Conservation (phyloP, 2,888 invertebrate species). For the Euplexia lucipara region DNA sequence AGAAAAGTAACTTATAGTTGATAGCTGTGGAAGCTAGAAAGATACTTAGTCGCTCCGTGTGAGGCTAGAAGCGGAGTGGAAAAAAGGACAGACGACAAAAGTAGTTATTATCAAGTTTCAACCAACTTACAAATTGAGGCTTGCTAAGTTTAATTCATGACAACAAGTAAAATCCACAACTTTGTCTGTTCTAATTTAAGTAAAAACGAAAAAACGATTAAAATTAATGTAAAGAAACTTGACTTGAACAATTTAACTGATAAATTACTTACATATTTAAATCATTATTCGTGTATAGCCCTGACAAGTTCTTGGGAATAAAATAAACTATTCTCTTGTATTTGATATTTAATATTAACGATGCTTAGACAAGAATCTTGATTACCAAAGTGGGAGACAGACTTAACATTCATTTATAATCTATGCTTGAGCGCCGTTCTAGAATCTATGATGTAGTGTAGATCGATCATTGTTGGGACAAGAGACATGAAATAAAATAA, state of each 20-base stretch:
- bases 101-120: conserved; percentile 43
- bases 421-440: too few species aligned
- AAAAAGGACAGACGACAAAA: conserved; percentile 12
- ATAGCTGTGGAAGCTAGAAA: too few species aligned
- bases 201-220: conserved; percentile 16
- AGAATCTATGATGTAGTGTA: too few species aligned
- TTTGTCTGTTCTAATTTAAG: background rate
- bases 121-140: conserved; percentile 32
- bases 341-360: background rate
- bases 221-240: conserved; percentile 17
- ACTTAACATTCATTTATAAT: background rate
- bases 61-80: too few species aligned
- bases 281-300: background rate
- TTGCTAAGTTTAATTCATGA: conserved; percentile 23
- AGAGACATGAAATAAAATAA: too few species aligned
- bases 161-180: conserved; percentile 29
- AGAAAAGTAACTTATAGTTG: too few species aligned
- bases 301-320: background rate
- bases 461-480: too few species aligned
- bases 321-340: conserved; percentile 5
- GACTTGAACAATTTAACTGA: conserved; percentile 17
- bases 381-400: background rate
- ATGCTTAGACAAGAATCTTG: background rate
- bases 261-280: too few species aligned
- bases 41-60: too few species aligned